These are phyloP conservation scores for Ichneumoninae sp. DNA, from an alignment of 2,888 invertebrate genomes.

Conservation along the genomic window DNA sequence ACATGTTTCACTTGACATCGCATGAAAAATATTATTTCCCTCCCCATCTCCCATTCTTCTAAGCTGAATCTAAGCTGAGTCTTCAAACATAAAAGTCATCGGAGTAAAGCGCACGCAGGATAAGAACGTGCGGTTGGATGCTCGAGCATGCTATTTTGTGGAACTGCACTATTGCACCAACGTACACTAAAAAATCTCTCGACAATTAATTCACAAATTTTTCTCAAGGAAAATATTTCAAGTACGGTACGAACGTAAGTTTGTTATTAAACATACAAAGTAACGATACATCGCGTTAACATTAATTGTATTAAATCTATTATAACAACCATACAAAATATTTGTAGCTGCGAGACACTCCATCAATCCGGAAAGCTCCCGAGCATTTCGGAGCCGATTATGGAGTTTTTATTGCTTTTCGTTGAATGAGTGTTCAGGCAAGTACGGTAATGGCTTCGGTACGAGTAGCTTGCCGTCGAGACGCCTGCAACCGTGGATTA, in stretches of 20 bases:
- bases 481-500: constrained; percentile 5
- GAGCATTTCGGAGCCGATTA: not conserved
- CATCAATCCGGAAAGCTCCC: not conserved
- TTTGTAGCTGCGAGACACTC: not conserved
- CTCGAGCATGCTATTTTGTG: not conserved
- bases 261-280: constrained; percentile 15
- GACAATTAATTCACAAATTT: not conserved
- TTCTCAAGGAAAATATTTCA: not conserved
- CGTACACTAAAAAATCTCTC: not conserved
- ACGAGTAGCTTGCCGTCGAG: not conserved
- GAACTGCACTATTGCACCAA: not conserved
- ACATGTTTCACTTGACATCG: constrained; percentile 32
- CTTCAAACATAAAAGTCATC: not conserved
- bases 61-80: too few relatives aligned
- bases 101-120: not conserved
- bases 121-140: not conserved
- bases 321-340: constrained; percentile 9
- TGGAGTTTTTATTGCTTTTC: not conserved
- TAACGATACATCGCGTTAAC: not conserved
- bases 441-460: constrained; percentile 19
- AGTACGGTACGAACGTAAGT: not conserved
- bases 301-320: constrained; percentile 24
- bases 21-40: constrained; percentile 1
- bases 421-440: constrained; percentile 5
- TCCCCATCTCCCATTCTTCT: not conserved